These are phyloP conservation scores for Iselma pallidipennis DNA, from an alignment of 2,888 invertebrate genomes.

Conservation along the genomic window DNA sequence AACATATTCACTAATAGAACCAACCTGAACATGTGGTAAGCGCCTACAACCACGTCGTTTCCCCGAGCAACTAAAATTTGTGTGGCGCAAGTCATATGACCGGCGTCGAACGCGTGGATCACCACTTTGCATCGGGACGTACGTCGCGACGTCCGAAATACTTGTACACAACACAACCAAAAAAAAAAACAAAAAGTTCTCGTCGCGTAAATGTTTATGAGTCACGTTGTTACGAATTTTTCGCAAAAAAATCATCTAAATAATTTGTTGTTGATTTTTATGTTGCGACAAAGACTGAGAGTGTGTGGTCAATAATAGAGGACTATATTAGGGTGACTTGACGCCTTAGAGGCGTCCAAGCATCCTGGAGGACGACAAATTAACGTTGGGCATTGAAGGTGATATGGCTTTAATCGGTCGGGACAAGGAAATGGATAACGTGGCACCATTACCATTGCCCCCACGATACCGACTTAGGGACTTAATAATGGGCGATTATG, in stretches of 20 bases:
- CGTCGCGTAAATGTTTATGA: background rate
- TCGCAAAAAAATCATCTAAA: too few species aligned
- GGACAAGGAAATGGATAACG: constrained; percentile 48
- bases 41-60: constrained; percentile 23
- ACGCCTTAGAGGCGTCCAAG: constrained; percentile 27
- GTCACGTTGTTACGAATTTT: background rate
- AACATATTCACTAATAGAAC: background rate
- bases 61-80: constrained; percentile 16
- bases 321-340: constrained; percentile 13
- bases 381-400: constrained; percentile 39
- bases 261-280: too few species aligned
- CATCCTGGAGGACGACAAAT: constrained; percentile 45
- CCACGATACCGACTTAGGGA: constrained; percentile 77
- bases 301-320: constrained; percentile 11
- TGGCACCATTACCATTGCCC: constrained; percentile 59
- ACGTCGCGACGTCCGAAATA: constrained; percentile 28
- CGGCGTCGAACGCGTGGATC: constrained; percentile 28
- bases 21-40: constrained; percentile 22
- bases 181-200: background rate
- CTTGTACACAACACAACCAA: too few species aligned
- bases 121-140: constrained; percentile 26
- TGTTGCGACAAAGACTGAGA: constrained; percentile 3
- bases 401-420: constrained; percentile 49
- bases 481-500: constrained; percentile 76
- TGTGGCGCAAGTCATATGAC: constrained; percentile 30